A percentile compares a stretch with the other conserved stretches of the same genome.
Conservation (phyloP, 2,888 invertebrate species). For the Xanthorhoe spadicearia region DNA sequence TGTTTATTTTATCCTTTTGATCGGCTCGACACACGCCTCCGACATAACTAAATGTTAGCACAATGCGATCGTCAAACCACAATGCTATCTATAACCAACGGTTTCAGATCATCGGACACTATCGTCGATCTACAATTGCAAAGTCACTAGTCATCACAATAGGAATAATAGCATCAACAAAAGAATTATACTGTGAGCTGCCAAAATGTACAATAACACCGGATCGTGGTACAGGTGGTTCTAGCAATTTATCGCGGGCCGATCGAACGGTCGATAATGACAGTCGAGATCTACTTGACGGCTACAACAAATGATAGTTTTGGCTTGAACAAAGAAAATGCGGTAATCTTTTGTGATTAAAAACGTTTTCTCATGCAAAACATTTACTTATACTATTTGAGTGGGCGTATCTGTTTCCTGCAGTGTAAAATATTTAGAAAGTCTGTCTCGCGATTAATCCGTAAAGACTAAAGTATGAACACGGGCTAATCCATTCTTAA, state of each 20-base stretch:
- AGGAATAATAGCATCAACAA: slow-evolving; percentile 79
- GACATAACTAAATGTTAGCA: slow-evolving; percentile 33
- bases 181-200: slow-evolving; percentile 79
- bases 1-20: slow-evolving; percentile 49
- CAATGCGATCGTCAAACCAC: slow-evolving; percentile 38
- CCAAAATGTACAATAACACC: slow-evolving; percentile 74
- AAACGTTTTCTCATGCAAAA: neutral
- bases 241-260: slow-evolving; percentile 75
- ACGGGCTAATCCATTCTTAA: no score
- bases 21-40: slow-evolving; percentile 35
- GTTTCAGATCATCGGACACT: slow-evolving; percentile 56
- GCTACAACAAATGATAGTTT: slow-evolving; percentile 10
- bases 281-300: slow-evolving; percentile 53
- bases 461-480: no score
- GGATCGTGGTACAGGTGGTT: slow-evolving; percentile 70
- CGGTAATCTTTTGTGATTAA: neutral
- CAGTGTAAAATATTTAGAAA: no score
- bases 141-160: slow-evolving; percentile 71
- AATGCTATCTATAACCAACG: slow-evolving; percentile 49
- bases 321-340: slow-evolving; percentile 1
- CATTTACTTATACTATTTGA: no score
- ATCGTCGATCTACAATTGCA: slow-evolving; percentile 62
- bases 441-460: no score
- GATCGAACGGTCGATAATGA: slow-evolving; percentile 74
- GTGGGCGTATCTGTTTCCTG: no score